Percentiles rank a stretch among this genome's conserved stretches.
phyloP scores from a whole-genome alignment of 1,140 invertebrate genomes.

The Theocolax elegans region DNA sequence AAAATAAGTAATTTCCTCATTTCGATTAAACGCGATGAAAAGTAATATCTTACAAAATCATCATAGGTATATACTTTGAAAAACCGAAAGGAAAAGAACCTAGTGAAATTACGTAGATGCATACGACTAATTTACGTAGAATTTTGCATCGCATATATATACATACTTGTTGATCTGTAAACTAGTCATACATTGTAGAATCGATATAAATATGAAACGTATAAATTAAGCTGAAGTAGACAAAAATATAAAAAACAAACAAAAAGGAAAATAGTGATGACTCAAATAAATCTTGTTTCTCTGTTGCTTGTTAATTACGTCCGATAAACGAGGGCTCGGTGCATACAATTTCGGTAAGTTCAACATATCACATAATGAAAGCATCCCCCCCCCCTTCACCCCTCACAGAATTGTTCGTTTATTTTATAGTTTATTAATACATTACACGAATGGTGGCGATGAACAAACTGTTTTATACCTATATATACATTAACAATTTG shows the following conservation, averaged over 20 bases:
- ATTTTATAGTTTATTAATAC: no score
- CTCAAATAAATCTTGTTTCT: slow-evolving; percentile 55
- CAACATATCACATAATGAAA: slow-evolving; percentile 53
- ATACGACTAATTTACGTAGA: slow-evolving; percentile 4
- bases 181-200: not conserved
- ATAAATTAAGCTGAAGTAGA: no score
- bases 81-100: no score
- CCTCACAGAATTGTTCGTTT: slow-evolving; percentile 26
- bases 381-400: slow-evolving; percentile 43
- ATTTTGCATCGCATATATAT: slow-evolving; percentile 16
- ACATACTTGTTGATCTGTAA: slow-evolving; percentile 5
- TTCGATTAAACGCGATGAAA: no score
- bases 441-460: no score
- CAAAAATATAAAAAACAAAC: no score
- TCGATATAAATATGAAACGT: slow-evolving; percentile 2
- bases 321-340: slow-evolving; percentile 61
- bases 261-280: no score
- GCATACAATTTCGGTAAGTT: slow-evolving; percentile 59
- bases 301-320: slow-evolving; percentile 61
- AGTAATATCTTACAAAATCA: no score
- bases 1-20: no score
- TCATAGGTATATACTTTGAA: no score
- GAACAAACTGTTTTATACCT: no score
- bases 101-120: slow-evolving; percentile 12
- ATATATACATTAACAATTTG: no score